These are phyloP conservation scores for Coreius guichenoti DNA, from an alignment of 2,797 vertebrate genomes.

Conservation along the genomic window DNA sequence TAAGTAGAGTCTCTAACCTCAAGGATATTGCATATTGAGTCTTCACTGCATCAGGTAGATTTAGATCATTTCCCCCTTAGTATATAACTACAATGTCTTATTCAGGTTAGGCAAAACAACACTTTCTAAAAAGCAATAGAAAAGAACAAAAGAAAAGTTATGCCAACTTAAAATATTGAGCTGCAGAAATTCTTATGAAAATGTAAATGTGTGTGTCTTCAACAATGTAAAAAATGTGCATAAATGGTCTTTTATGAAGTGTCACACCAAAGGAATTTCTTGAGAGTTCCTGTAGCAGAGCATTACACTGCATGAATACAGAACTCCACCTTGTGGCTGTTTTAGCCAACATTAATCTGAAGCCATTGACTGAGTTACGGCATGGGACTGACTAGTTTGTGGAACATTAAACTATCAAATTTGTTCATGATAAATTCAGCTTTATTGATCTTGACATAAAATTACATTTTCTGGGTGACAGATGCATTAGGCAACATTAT, in stretches of 20 bases:
- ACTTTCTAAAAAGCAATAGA: not conserved
- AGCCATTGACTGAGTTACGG: not conserved
- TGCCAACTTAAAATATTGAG: not conserved
- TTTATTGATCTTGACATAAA: conserved; percentile 18
- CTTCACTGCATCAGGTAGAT: not conserved
- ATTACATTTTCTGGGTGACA: not conserved
- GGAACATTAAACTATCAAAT: not conserved
- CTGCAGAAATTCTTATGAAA: not conserved
- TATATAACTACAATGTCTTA: not conserved
- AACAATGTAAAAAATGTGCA: not conserved
- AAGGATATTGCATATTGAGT: not conserved
- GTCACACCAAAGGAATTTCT: not conserved
- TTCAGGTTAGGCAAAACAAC: not conserved
- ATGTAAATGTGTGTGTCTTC: not conserved
- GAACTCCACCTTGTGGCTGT: conserved; percentile 58
- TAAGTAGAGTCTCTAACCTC: not conserved
- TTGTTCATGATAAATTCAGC: not conserved
- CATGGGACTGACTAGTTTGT: not conserved
- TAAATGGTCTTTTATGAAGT: not conserved
- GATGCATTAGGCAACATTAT: not conserved
- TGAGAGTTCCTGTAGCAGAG: not conserved
- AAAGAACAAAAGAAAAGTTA: too few relatives aligned
- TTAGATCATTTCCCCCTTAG: not conserved
- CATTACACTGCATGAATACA: conserved; percentile 35
- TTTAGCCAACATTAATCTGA: conserved; percentile 36